These are phyloP conservation scores for Thamnophis elegans DNA, from an alignment of 2,797 vertebrate genomes.

Conservation along the genomic window DNA sequence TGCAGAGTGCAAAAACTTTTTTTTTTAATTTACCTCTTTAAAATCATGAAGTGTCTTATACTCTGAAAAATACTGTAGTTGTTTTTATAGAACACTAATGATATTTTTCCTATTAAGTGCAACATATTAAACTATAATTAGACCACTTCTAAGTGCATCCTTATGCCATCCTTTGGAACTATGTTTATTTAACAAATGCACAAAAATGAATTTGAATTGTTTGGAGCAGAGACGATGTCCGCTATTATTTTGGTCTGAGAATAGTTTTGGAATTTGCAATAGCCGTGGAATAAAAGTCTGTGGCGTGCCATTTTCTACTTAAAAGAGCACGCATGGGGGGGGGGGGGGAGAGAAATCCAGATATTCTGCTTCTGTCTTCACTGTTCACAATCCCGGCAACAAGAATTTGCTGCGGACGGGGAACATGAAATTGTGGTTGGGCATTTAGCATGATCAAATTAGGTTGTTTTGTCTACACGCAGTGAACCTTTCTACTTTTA, in stretches of 20 bases:
- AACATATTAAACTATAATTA: not conserved
- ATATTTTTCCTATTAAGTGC: constrained; percentile 16
- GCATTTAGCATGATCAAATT: constrained; percentile 61
- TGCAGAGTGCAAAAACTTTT: too few species aligned
- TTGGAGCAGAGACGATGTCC: not conserved
- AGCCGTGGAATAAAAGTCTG: constrained; percentile 30
- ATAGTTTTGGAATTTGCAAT: constrained; percentile 26
- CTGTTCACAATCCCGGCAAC: constrained; percentile 38
- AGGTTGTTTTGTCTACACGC: constrained; percentile 63
- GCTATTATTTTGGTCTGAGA: too few species aligned
- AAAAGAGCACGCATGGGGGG: constrained; percentile 13
- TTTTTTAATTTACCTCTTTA: too few species aligned
- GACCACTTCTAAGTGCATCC: not conserved
- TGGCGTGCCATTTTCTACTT: constrained; percentile 21
- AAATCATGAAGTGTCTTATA: too few species aligned
- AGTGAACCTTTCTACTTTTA: constrained; percentile 52
- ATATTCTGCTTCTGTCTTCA: constrained; percentile 41
- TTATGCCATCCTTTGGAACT: not conserved
- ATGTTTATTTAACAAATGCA: constrained; percentile 5
- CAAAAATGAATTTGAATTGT: constrained; percentile 20
- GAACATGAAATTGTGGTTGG: constrained; percentile 63
- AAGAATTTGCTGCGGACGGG: constrained; percentile 66
- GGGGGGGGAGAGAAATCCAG: constrained; percentile 15
- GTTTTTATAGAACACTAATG: not conserved
- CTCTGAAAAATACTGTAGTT: too few species aligned